Percentiles rank a stretch among this genome's conserved stretches.
phyloP scores from a whole-genome alignment of 2,888 invertebrate species.

The Mechanitis messenoides region DNA sequence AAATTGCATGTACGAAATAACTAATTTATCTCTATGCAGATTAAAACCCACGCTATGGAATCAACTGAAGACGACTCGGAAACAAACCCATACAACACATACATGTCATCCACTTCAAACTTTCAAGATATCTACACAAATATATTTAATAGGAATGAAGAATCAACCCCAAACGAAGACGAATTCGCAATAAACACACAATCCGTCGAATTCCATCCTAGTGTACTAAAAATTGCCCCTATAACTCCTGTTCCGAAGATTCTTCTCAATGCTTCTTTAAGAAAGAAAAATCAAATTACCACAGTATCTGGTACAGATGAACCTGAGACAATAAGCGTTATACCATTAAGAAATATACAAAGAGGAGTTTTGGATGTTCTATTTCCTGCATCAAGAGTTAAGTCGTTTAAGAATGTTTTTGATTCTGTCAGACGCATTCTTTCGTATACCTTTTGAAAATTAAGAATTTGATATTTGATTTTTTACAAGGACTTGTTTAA shows the following conservation, averaged over 20 bases:
- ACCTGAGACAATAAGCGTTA: constrained; percentile 32
- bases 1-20: too few species aligned
- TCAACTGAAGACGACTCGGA: constrained; percentile 40
- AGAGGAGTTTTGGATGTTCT: constrained; percentile 56
- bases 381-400: constrained; percentile 51
- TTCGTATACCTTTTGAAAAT: constrained; percentile 48
- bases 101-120: constrained; percentile 40
- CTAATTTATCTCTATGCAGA: constrained; percentile 35
- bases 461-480: constrained; percentile 4
- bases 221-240: constrained; percentile 20
- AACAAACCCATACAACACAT: constrained; percentile 23
- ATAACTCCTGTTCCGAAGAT: constrained; percentile 33
- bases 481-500: background rate
- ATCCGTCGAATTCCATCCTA: constrained; percentile 41
- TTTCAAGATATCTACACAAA: constrained; percentile 51
- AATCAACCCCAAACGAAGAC: constrained; percentile 33
- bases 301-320: constrained; percentile 29
- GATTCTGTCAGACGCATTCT: constrained; percentile 46
- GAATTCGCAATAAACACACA: constrained; percentile 35
- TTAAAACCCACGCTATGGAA: constrained; percentile 31
- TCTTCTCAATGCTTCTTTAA: constrained; percentile 28
- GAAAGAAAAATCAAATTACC: constrained; percentile 20
- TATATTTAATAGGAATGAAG: constrained; percentile 32
- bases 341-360: constrained; percentile 38
- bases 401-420: constrained; percentile 50